Percentiles rank a stretch among this genome's conserved stretches.
Conservation (phyloP, 2,113 vertebrate genomes). For the Recurvirostra avosetta region DNA sequence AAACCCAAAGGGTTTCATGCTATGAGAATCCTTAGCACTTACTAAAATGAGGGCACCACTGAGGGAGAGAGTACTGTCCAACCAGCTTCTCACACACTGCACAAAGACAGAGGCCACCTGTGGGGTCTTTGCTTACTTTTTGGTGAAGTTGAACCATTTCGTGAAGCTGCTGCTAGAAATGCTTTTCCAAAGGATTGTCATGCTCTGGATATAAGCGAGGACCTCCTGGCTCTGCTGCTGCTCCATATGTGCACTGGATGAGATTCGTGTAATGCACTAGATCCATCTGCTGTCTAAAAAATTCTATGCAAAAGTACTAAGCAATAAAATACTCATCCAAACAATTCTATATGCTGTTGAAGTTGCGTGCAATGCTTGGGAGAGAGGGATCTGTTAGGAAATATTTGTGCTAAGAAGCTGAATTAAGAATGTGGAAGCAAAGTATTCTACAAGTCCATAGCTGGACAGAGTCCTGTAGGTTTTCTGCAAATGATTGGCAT, state of each 20-base stretch:
- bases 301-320: neutral
- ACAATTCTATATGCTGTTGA: neutral
- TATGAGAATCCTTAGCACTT: neutral
- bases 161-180: neutral
- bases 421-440: neutral
- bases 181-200: neutral
- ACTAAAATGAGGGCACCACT: neutral
- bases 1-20: neutral
- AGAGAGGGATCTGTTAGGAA: neutral
- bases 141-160: neutral
- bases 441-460: neutral
- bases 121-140: neutral
- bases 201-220: neutral
- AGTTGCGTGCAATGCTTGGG: neutral
- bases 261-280: neutral
- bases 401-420: neutral
- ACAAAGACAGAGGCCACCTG: neutral
- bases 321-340: neutral
- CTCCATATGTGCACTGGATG: neutral
- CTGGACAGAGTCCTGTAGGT: neutral
- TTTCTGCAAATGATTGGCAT: neutral
- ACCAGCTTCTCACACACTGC: neutral
- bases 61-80: neutral
- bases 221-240: neutral
- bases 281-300: constrained; percentile 26